A percentile compares a stretch with the other conserved stretches of the same genome.
These are phyloP conservation scores for Panopea generosa DNA, from an alignment of 2,888 invertebrate genomes.

Conservation along the genomic window DNA sequence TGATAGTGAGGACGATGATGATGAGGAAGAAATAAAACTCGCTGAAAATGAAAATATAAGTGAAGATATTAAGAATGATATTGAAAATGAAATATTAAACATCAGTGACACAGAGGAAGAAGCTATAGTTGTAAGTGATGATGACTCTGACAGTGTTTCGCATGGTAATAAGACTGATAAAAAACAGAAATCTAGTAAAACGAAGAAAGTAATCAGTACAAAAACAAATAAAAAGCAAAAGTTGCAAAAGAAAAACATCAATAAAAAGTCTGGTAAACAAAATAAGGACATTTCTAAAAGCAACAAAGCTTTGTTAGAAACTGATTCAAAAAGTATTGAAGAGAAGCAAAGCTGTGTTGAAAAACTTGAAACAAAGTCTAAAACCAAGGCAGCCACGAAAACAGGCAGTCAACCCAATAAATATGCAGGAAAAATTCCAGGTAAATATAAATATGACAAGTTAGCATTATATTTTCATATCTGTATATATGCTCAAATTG, in stretches of 20 bases:
- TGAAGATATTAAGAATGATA: not conserved
- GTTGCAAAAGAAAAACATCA: not conserved
- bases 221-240: constrained; percentile 5
- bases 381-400: too few relatives aligned
- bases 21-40: constrained; percentile 24
- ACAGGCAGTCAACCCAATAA: too few relatives aligned
- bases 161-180: not conserved
- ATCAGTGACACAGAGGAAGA: constrained; percentile 7
- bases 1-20: constrained; percentile 56
- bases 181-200: constrained; percentile 4
- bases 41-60: constrained; percentile 31
- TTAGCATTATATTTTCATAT: too few relatives aligned
- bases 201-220: not conserved
- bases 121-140: not conserved
- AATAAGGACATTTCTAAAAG: not conserved
- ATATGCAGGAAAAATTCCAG: too few relatives aligned
- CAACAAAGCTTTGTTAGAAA: not conserved
- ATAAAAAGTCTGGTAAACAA: not conserved
- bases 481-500: too few relatives aligned
- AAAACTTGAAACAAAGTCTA: not conserved
- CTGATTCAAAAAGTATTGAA: too few relatives aligned
- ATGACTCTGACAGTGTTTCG: constrained; percentile 3
- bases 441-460: too few relatives aligned
- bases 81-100: not conserved
- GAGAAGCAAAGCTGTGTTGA: not conserved